Base-by-base conservation (phyloP, 2,888 invertebrate species). In the Aphidius colemani region DNA sequence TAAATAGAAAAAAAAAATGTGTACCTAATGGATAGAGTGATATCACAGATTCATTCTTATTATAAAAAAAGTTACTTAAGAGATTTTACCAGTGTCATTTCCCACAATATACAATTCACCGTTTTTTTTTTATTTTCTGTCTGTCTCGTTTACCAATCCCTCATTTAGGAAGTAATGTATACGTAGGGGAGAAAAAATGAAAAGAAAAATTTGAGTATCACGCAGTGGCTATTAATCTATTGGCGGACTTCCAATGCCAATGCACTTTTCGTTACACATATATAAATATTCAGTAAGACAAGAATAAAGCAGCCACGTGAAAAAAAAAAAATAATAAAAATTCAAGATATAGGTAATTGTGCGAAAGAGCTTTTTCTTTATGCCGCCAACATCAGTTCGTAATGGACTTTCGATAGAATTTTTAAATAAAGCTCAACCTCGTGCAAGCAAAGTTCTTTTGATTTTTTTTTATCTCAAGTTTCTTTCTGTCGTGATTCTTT, bases 221-320 rank as follows among this genome's bases (percentile, higher is more conserved):
- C 74, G 75, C 75, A 71, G 69, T 57, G 72, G 74, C 81, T 77
- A 81, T 81, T 77, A 80, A 80, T 80, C 80, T 80, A 79, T 79
- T 77, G 78, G 79, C 79, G 71, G 70, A 68, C 70, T 70, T 77
- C 78, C 80, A 80, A 79, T 77, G 77, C 76, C 77, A 75, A 77
- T 80, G 80, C 76, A 78, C 78, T 78, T 49, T 56, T 46, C 45
- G 67, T 51, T 30, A 30, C 44, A 60, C 67, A 18, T 18, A 18
- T 74, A 75, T 78, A 74, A 75, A 75, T 76, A 78, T 78, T 75
- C 74, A 75, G 71, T 65, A 60, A 61, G 58, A 67, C 57, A 53
- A 70, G 69, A 30, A 30, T 30, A 30, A 30, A 30, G 0, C 5
- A 30, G 5, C 30, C 30, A 30, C 30, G 30, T 30, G 5, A 30